A percentile compares a stretch with the other conserved stretches of the same genome.
Conservation (phyloP, 2,113 vertebrate species). For the Bubo blakistoni region DNA sequence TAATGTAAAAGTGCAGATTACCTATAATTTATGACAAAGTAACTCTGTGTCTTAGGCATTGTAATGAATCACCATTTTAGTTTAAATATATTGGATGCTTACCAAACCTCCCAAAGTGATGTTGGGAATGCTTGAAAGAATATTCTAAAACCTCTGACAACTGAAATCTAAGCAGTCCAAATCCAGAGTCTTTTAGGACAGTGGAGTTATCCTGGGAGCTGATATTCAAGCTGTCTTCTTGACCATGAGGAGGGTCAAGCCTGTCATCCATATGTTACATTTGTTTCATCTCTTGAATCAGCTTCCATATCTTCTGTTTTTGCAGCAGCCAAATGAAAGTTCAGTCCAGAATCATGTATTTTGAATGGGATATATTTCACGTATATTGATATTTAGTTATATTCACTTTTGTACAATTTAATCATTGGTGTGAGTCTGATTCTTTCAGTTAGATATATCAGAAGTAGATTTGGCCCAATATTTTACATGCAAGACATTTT, state of each 20-base stretch:
- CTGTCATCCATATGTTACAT: neutral
- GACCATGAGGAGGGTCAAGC: neutral
- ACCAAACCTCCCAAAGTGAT: slow-evolving; percentile 54
- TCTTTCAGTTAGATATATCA: neutral
- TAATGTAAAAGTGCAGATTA: slow-evolving; percentile 76
- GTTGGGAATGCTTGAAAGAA: slow-evolving; percentile 26
- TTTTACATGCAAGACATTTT: neutral
- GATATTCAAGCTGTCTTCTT: neutral
- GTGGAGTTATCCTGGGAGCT: neutral
- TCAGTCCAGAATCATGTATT: neutral
- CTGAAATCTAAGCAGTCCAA: slow-evolving; percentile 11
- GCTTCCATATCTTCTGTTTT: neutral
- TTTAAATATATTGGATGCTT: slow-evolving; percentile 69
- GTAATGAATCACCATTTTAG: slow-evolving; percentile 71
- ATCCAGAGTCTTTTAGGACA: neutral
- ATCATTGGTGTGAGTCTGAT: neutral
- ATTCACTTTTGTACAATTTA: neutral
- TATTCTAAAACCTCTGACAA: slow-evolving; percentile 16
- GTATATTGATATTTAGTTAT: neutral
- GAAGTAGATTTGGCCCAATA: neutral
- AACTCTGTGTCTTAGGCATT: slow-evolving; percentile 66
- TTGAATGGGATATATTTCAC: neutral
- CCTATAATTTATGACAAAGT: slow-evolving; percentile 75
- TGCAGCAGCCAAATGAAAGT: neutral
- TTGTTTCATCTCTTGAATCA: neutral